phyloP scores from a whole-genome alignment of 2,113 vertebrate genomes.

The Phylloscopus whistleri region DNA sequence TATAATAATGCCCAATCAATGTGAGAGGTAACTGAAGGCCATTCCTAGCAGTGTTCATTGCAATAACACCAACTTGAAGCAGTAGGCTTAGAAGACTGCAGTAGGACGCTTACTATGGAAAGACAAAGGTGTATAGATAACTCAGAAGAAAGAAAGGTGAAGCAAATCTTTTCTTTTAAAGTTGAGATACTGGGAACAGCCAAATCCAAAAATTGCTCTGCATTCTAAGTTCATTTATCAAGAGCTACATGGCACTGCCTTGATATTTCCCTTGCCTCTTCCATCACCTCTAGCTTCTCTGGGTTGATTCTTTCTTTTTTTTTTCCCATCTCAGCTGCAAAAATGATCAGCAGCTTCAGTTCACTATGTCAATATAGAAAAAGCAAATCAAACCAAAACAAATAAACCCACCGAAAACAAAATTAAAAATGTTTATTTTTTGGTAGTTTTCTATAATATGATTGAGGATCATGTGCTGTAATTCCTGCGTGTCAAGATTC shows the following conservation, averaged over 20 bases:
- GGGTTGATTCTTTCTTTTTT: not conserved
- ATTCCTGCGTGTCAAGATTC: not conserved
- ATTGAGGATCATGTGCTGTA: not conserved
- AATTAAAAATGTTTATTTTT: not conserved
- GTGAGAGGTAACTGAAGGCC: not conserved
- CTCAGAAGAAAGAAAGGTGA: not conserved
- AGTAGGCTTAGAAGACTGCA: not conserved
- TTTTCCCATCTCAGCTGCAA: not conserved
- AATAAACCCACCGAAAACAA: not conserved
- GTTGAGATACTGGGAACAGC: not conserved
- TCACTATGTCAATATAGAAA: not conserved
- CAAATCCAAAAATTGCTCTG: not conserved
- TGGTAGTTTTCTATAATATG: not conserved
- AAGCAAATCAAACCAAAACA: not conserved
- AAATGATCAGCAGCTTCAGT: not conserved
- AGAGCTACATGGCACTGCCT: not conserved
- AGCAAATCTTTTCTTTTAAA: not conserved
- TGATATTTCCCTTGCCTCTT: not conserved
- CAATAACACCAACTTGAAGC: not conserved
- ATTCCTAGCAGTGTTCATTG: not conserved
- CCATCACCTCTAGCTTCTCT: not conserved
- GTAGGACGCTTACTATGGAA: not conserved
- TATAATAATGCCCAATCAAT: not conserved
- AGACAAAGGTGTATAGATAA: not conserved
- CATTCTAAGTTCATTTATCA: not conserved